phyloP scores from a whole-genome alignment of 2,888 invertebrate genomes.

The Epinotia demarniana region DNA sequence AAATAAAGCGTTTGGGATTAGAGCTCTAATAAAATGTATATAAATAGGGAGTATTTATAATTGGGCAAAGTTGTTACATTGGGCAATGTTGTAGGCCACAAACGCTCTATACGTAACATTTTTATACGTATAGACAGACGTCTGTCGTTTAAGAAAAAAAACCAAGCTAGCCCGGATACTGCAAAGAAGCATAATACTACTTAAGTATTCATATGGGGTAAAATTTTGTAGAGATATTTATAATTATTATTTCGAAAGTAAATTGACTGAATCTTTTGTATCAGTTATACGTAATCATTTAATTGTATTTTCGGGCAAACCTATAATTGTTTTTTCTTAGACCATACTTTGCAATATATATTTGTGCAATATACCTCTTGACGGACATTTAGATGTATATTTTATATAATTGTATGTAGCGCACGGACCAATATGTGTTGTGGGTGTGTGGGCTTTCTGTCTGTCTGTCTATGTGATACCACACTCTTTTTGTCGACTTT shows the following conservation, averaged over 20 bases:
- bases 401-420: constrained; percentile 66
- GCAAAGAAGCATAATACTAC: background rate
- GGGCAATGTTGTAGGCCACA: background rate
- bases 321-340: background rate
- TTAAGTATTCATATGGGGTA: background rate
- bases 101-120: background rate
- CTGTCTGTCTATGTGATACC: constrained; percentile 36
- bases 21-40: no score
- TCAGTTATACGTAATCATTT: background rate
- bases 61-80: background rate
- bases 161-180: background rate
- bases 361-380: constrained; percentile 42
- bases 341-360: constrained; percentile 6
- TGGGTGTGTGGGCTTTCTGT: constrained; percentile 46
- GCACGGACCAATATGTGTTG: constrained; percentile 77
- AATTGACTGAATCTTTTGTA: background rate
- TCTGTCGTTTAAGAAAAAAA: background rate
- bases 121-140: no score
- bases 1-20: no score
- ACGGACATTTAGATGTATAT: constrained; percentile 62
- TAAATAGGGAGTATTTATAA: background rate
- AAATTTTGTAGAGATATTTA: background rate
- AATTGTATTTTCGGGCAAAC: background rate
- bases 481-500: constrained; percentile 24
- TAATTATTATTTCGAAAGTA: background rate